Percentiles rank a stretch among this genome's conserved stretches.
These are phyloP conservation scores for Serripes groenlandicus DNA, from an alignment of 2,888 invertebrate species.

Conservation along the genomic window DNA sequence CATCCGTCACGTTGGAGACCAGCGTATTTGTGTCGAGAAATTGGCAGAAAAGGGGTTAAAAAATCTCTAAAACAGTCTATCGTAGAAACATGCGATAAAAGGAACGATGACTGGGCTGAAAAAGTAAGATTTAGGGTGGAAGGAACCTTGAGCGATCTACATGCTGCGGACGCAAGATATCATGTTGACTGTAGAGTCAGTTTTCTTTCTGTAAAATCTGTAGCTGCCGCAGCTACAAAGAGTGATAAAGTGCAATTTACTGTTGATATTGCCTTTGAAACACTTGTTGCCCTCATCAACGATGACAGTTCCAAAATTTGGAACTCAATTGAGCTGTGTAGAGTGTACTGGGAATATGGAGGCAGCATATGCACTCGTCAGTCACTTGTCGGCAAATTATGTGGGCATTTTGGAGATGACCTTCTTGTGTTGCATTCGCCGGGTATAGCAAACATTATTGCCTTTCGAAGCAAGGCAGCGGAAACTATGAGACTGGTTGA, in stretches of 20 bases:
- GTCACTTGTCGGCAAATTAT: not conserved
- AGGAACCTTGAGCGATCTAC: not conserved
- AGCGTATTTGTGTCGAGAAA: not conserved
- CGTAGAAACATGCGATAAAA: not conserved
- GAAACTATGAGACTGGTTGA: slow-evolving; percentile 21
- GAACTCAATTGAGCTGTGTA: not conserved
- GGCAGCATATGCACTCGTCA: not conserved
- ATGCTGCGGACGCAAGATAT: too few relatives aligned
- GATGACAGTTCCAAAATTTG: not conserved
- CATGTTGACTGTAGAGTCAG: not conserved
- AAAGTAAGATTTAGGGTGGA: not conserved
- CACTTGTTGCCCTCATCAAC: not conserved
- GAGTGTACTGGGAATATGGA: not conserved
- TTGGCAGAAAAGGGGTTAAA: too few relatives aligned
- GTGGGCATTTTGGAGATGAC: slow-evolving; percentile 36
- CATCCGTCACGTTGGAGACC: not conserved
- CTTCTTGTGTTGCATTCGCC: slow-evolving; percentile 22
- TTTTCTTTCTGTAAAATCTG: not conserved
- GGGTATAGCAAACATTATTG: slow-evolving; percentile 44
- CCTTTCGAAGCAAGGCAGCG: slow-evolving; percentile 31
- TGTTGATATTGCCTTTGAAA: not conserved
- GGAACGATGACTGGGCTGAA: not conserved
- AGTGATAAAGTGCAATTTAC: not conserved
- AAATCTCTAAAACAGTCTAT: not conserved
- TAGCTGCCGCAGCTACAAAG: not conserved